Evolutionary conservation across 2,797 vertebrate species (phyloP).

Genomic region (Australoheros facetus): DNA sequence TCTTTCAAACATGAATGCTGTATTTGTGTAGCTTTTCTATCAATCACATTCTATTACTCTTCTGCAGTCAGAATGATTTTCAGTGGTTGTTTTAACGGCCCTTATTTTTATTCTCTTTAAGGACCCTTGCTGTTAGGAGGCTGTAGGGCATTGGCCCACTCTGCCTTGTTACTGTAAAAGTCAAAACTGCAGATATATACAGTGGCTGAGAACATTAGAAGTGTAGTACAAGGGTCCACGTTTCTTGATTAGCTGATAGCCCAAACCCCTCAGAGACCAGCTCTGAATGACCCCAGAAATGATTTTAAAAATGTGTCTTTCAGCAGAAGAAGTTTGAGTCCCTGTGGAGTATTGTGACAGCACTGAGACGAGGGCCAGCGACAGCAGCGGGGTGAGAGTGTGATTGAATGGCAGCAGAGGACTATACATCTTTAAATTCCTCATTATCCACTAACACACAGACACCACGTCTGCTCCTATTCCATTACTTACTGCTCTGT

Average conservation of each 20-base stretch:
- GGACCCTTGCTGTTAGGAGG: not conserved
- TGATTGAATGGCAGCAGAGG: slow-evolving; percentile 71
- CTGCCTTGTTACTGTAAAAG: not conserved
- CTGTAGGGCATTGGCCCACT: not conserved
- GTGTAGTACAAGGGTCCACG: not conserved
- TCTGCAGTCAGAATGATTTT: not conserved
- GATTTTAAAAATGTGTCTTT: slow-evolving; percentile 8
- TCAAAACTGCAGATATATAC: not conserved
- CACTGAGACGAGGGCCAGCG: slow-evolving; percentile 50
- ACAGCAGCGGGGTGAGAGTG: slow-evolving; percentile 39
- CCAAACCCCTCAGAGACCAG: not conserved
- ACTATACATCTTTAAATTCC: slow-evolving; percentile 75
- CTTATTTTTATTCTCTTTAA: not conserved
- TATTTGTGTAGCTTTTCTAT: not conserved
- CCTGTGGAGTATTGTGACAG: slow-evolving; percentile 50
- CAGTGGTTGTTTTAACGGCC: not conserved
- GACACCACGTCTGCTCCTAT: slow-evolving; percentile 73
- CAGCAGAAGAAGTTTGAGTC: slow-evolving; percentile 40
- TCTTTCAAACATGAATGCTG: not conserved
- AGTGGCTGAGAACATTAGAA: not conserved
- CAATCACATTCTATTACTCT: not conserved
- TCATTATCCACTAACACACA: slow-evolving; percentile 79
- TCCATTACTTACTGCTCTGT: slow-evolving; percentile 76
- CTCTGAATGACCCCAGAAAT: slow-evolving; percentile 28
- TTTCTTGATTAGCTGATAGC: slow-evolving; percentile 24